Conservation (phyloP, 2,797 vertebrate genomes). For the Tapirus indicus region DNA sequence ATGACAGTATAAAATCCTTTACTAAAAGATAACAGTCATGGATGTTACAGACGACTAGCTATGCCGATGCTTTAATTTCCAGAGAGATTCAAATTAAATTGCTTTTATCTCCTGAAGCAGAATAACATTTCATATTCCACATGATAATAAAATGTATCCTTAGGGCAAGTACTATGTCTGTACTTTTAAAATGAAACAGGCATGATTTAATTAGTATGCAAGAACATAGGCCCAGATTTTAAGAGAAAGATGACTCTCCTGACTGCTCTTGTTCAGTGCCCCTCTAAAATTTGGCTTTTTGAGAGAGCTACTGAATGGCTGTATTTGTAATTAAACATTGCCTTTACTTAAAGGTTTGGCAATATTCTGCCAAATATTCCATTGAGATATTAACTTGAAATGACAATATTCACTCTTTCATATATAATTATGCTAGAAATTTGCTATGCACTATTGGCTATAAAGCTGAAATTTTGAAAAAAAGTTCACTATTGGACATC, state of each 20-base stretch:
- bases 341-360: constrained; percentile 69
- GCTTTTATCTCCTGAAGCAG: constrained; percentile 85
- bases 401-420: not conserved
- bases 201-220: constrained; percentile 81
- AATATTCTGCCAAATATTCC: constrained; percentile 64
- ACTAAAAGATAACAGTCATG: constrained; percentile 69
- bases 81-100: constrained; percentile 85
- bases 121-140: constrained; percentile 84
- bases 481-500: not conserved
- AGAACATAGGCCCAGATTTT: constrained; percentile 73
- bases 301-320: not conserved
- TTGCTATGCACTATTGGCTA: not conserved
- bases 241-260: constrained; percentile 73
- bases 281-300: constrained; percentile 72
- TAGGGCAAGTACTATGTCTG: constrained; percentile 80
- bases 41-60: constrained; percentile 80
- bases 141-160: constrained; percentile 84
- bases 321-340: constrained; percentile 68
- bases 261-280: constrained; percentile 67
- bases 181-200: constrained; percentile 83
- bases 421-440: not conserved
- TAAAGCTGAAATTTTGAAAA: not conserved
- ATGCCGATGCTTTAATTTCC: constrained; percentile 80
- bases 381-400: constrained; percentile 58
- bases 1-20: constrained; percentile 62